Base-by-base conservation (phyloP, 2,888 invertebrate species). In the Colletes collaris region DNA sequence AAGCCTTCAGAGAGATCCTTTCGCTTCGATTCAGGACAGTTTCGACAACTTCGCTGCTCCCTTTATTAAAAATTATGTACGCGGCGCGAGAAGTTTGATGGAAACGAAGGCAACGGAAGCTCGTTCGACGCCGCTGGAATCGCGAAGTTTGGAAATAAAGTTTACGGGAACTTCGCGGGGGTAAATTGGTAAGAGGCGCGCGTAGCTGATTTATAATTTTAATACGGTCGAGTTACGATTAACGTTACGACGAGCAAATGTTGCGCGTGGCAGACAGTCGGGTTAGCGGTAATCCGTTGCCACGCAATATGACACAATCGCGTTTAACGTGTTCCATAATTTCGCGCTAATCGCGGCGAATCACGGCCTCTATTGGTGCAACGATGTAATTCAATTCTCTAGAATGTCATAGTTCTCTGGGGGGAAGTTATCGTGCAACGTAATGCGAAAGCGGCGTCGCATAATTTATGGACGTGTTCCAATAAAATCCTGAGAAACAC, bases 1-100 rank as follows among this genome's bases (percentile, higher is more conserved):
- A 50, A 50, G n/a, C n/a, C 7, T 0, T 1, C 50, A 40, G 40
- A n/a, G 10, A 1, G 10, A 10, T 40, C 8, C 5, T 10, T 46
- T 46, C 7, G 13, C 27, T 35, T 0, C 59, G 19, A 19, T 59
- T 40, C 40, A n/a, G 44, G 40, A 16, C 52, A 37, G 67, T n/a
- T 67, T 55, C n/a, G 8, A 58, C 16, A 55, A 13, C 52, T 70
- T 40, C 10, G 40, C 37, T 37, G 63, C 35, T 52, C 37, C 11
- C 67, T 74, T 79, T 79, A 81, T 79, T 75, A 81, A 81, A 81
- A 81, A 81, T 68, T 60, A 76, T 69, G 44, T 27, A 62, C 64
- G 52, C 60, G 74, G 35, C 13, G 59, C 62, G 76, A 40, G 66
- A 82, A 82, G 81, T 82, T 82, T 76, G 76, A 80, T 76, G 69